These are phyloP conservation scores for Drosophila siamana DNA, from an alignment of 2,888 invertebrate genomes.

Conservation along the genomic window DNA sequence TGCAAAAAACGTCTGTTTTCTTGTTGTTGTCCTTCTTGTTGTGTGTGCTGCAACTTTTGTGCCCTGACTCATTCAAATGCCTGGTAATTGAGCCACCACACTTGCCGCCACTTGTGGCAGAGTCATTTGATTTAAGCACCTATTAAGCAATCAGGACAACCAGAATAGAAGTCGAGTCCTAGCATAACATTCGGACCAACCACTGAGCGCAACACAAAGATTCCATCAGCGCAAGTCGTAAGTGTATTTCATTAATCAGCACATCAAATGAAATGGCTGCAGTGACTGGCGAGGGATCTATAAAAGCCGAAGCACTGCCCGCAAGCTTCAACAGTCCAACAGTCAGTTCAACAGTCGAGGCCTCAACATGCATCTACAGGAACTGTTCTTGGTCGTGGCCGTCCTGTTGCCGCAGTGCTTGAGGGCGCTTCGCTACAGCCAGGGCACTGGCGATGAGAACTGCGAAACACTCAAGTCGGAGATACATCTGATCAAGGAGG, in stretches of 20 bases:
- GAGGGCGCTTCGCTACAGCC: conserved; percentile 78
- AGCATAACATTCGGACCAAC: conserved; percentile 63
- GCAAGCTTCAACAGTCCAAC: conserved; percentile 45
- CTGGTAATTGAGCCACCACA: conserved; percentile 4
- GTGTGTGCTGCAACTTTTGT: no score
- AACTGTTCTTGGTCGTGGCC: conserved; percentile 61
- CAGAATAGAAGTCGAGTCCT: conserved; percentile 48
- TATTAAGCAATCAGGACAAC: conserved; percentile 52
- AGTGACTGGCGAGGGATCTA: conserved; percentile 30
- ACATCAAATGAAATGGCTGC: conserved; percentile 60
- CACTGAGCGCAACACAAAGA: conserved; percentile 67
- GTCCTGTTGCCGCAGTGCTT: conserved; percentile 54
- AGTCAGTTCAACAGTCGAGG: conserved; percentile 31
- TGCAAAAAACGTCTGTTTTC: no score
- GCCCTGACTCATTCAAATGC: background rate
- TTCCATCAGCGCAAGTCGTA: conserved; percentile 70
- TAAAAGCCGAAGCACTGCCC: conserved; percentile 47
- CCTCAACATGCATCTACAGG: conserved; percentile 62
- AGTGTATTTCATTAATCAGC: conserved; percentile 43
- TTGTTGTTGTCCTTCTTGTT: no score
- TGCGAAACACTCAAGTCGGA: conserved; percentile 95
- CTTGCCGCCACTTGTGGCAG: conserved; percentile 41
- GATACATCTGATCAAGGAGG: conserved; percentile 96
- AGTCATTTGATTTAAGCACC: conserved; percentile 73
- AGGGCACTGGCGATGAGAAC: conserved; percentile 88